phyloP scores from a whole-genome alignment of 2,888 invertebrate species.

The Stenolophus ochropezus region DNA sequence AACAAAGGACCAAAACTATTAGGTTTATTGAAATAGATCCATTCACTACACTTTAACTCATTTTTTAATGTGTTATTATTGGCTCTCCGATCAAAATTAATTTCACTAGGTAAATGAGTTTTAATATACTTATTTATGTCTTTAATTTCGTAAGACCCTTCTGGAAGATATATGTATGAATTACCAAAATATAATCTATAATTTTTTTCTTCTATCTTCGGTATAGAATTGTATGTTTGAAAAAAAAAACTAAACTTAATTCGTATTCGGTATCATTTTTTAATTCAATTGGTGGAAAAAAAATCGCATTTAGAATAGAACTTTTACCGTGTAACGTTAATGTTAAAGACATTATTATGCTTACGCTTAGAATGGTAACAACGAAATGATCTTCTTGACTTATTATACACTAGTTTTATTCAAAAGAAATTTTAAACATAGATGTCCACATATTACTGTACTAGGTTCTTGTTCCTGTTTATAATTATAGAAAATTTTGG shows the following conservation, averaged over 20 bases:
- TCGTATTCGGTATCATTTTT: slow-evolving; percentile 62
- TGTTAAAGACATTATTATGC: neutral
- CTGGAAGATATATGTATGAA: slow-evolving; percentile 63
- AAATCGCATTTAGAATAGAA: slow-evolving; percentile 63
- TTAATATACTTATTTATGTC: slow-evolving; percentile 61
- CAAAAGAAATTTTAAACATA: slow-evolving; percentile 65
- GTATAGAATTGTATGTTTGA: slow-evolving; percentile 58
- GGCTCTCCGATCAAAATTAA: slow-evolving; percentile 21
- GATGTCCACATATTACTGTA: slow-evolving; percentile 65
- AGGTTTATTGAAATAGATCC: slow-evolving; percentile 56
- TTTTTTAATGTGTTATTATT: slow-evolving; percentile 65
- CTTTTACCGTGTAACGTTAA: neutral
- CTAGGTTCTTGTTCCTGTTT: slow-evolving; percentile 64
- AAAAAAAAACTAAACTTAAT: slow-evolving; percentile 66
- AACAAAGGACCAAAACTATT: slow-evolving; percentile 62
- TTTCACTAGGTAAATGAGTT: neutral
- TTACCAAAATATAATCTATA: slow-evolving; percentile 63
- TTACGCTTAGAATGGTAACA: neutral
- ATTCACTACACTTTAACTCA: slow-evolving; percentile 60
- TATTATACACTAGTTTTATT: slow-evolving; percentile 55
- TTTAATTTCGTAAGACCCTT: slow-evolving; percentile 65
- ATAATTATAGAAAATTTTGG: slow-evolving; percentile 65
- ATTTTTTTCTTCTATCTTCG: neutral
- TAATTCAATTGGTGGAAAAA: slow-evolving; percentile 64
- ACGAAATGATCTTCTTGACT: neutral